phyloP scores from a whole-genome alignment of 2,888 invertebrate species.

The Archips xylosteana region DNA sequence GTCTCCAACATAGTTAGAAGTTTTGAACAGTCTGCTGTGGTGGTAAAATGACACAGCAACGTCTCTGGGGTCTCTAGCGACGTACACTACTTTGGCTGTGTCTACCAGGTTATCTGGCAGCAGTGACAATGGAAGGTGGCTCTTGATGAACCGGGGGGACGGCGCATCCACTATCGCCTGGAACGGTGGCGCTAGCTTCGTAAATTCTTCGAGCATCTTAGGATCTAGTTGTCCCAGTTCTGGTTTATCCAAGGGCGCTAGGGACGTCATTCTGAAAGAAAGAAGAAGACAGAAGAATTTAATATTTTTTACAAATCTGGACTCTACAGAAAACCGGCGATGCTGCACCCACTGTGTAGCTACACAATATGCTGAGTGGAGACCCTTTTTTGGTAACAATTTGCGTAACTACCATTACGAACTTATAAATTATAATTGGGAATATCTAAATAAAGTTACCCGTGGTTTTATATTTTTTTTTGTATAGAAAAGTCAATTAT shows the following conservation, averaged over 20 bases:
- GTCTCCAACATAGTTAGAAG: constrained; percentile 86
- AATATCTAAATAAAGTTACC: no score
- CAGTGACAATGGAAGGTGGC: constrained; percentile 79
- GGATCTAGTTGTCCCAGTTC: background rate
- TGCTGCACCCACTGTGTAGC: no score
- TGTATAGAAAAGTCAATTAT: no score
- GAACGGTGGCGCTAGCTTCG: background rate
- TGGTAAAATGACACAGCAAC: constrained; percentile 90
- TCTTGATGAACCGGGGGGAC: constrained; percentile 79
- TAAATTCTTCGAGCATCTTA: background rate
- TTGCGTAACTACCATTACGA: no score
- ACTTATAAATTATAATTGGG: no score
- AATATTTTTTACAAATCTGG: no score
- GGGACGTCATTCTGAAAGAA: background rate
- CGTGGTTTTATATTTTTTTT: no score
- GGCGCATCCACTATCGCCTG: constrained; percentile 39
- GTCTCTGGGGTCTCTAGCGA: constrained; percentile 91
- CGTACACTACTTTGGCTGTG: constrained; percentile 82
- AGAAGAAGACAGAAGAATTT: background rate
- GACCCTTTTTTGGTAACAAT: no score
- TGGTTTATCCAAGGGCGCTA: background rate
- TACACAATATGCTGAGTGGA: no score
- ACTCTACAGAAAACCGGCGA: no score
- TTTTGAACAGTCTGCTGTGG: constrained; percentile 86
- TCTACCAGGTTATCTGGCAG: constrained; percentile 64